phyloP scores from a whole-genome alignment of 2,113 vertebrate genomes.

The Elanoides forficatus region DNA sequence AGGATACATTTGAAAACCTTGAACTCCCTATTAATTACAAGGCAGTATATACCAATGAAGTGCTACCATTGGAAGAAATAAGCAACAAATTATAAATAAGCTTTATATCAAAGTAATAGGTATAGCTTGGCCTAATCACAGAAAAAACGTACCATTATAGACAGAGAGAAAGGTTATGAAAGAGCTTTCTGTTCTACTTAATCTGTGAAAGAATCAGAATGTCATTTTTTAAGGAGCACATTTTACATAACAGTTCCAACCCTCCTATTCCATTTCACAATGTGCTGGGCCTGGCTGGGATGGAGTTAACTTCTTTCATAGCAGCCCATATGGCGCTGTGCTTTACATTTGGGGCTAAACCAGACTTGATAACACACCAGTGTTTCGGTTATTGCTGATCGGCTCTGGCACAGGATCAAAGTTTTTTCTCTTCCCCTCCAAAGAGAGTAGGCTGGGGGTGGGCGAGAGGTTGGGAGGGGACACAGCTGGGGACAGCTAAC shows the following conservation, averaged over 20 bases:
- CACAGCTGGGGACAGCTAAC: not conserved
- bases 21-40: not conserved
- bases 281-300: not conserved
- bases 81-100: not conserved
- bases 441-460: not conserved
- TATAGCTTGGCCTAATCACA: not conserved
- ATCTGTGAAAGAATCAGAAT: not conserved
- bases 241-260: not conserved
- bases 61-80: not conserved
- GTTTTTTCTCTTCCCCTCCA: not conserved
- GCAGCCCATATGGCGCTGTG: slow-evolving; percentile 30
- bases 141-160: not conserved
- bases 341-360: slow-evolving; percentile 13
- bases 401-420: not conserved
- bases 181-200: not conserved
- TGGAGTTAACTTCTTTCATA: slow-evolving; percentile 2
- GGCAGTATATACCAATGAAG: not conserved
- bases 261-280: not conserved
- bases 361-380: not conserved
- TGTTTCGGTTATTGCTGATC: slow-evolving; percentile 12
- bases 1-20: not conserved
- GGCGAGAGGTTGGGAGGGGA: not conserved
- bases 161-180: not conserved
- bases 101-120: not conserved
- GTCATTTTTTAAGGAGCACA: not conserved